Evolutionary conservation across 2,797 vertebrate species (phyloP).

Genomic region (Propithecus deckenii): DNA sequence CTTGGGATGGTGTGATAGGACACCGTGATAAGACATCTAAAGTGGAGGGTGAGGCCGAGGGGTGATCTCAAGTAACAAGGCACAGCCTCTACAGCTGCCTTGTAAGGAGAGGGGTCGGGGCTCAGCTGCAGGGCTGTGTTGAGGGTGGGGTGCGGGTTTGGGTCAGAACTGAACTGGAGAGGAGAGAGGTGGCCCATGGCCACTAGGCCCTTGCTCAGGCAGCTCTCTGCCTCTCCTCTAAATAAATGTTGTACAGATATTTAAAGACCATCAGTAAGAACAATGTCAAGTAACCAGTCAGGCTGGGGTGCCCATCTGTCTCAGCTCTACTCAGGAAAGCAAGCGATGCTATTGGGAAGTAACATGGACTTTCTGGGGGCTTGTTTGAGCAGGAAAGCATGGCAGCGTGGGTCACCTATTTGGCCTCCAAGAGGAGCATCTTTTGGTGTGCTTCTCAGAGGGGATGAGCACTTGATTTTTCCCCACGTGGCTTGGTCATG

Average conservation of each 20-base stretch:
- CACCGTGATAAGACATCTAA: background rate
- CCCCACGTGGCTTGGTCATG: fast-evolving
- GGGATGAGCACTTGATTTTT: background rate
- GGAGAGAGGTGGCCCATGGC: background rate
- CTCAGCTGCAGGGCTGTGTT: background rate
- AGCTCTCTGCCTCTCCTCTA: background rate
- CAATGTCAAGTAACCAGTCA: background rate
- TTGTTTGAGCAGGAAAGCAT: background rate
- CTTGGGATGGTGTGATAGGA: background rate
- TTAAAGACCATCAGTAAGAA: background rate
- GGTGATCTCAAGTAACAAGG: background rate
- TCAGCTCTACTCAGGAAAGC: background rate
- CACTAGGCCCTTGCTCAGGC: background rate
- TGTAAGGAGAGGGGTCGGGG: background rate
- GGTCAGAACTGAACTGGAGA: too few species aligned
- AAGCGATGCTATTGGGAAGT: background rate
- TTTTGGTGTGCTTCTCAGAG: background rate
- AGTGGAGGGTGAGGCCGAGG: background rate
- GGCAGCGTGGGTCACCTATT: too few species aligned
- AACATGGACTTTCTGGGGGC: background rate
- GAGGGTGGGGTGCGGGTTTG: background rate
- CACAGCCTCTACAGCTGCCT: background rate
- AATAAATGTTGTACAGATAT: background rate
- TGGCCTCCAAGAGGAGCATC: too few species aligned
- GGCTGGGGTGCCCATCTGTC: background rate